Conservation (phyloP, 1,140 invertebrate species). For the Pseudomyrmex pallidus region DNA sequence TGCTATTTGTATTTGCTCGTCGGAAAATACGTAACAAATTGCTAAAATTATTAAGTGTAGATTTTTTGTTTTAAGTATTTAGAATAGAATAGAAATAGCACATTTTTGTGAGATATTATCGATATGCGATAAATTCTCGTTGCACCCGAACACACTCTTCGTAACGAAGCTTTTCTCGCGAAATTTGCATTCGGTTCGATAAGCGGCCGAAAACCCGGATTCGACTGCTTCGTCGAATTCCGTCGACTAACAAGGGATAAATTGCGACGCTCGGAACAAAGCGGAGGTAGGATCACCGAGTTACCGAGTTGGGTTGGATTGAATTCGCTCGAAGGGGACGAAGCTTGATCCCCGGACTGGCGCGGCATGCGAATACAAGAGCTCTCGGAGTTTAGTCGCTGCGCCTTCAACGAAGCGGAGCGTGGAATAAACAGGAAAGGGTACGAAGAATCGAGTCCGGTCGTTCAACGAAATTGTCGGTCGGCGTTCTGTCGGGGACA, state of each 20-base stretch:
- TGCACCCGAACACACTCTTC: slow-evolving; percentile 2
- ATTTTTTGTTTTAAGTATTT: too few relatives aligned
- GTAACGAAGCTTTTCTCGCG: not conserved
- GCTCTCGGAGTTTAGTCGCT: not conserved
- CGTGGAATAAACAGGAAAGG: slow-evolving; percentile 41
- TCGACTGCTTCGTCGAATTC: slow-evolving; percentile 16
- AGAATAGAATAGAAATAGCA: not conserved
- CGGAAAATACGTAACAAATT: not conserved
- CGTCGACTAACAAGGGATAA: slow-evolving; percentile 39
- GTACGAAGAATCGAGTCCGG: slow-evolving; percentile 4
- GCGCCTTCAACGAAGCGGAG: slow-evolving; percentile 13
- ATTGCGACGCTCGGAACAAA: slow-evolving; percentile 41
- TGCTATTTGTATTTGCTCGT: not conserved
- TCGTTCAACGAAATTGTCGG: not conserved
- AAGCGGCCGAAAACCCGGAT: slow-evolving; percentile 20
- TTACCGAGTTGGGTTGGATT: slow-evolving; percentile 38
- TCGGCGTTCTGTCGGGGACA: not conserved
- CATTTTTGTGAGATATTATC: not conserved
- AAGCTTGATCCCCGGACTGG: slow-evolving; percentile 39
- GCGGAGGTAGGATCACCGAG: slow-evolving; percentile 20
- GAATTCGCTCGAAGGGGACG: slow-evolving; percentile 31
- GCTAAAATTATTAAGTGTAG: too few relatives aligned
- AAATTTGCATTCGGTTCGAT: not conserved
- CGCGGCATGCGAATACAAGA: slow-evolving; percentile 16
- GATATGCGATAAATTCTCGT: not conserved